Percentiles rank a stretch among this genome's conserved stretches.
Evolutionary conservation across 2,797 vertebrate species (phyloP).

Genomic region (Xenentodon cancila): DNA sequence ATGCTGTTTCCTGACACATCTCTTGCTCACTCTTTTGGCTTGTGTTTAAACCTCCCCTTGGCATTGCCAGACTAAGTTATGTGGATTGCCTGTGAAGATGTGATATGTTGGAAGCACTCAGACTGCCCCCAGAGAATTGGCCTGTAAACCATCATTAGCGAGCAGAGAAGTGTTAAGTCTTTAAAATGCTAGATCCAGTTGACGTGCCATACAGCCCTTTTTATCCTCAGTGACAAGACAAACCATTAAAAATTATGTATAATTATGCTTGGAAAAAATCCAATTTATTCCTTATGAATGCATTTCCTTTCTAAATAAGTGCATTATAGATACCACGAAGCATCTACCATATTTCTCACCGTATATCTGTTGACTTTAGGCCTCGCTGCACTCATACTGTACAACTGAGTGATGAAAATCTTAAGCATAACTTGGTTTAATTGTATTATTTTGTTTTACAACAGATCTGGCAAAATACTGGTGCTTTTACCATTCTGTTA

Average conservation of each 20-base stretch:
- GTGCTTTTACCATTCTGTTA: conserved; percentile 55
- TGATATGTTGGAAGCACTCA: conserved; percentile 77
- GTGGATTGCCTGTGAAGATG: conserved; percentile 76
- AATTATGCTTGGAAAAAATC: conserved; percentile 76
- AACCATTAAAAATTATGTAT: conserved; percentile 78
- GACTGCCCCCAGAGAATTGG: conserved; percentile 78
- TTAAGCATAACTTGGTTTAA: conserved; percentile 30
- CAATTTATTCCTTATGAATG: conserved; percentile 69
- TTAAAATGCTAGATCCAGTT: conserved; percentile 77
- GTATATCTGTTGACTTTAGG: conserved; percentile 12
- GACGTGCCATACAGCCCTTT: conserved; percentile 71
- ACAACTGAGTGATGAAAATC: conserved; percentile 14
- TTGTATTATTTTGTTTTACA: conserved; percentile 25
- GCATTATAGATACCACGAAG: conserved; percentile 72
- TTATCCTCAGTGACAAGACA: conserved; percentile 79
- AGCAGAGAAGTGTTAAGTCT: conserved; percentile 74
- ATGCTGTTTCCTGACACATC: conserved; percentile 68
- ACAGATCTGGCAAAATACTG: conserved; percentile 25
- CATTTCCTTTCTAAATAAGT: conserved; percentile 68
- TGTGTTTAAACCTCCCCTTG: conserved; percentile 77
- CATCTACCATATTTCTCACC: conserved; percentile 24
- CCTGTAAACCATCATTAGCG: conserved; percentile 83
- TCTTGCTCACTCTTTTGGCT: conserved; percentile 69
- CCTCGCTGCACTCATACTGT: neutral
- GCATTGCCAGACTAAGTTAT: conserved; percentile 80